Evolutionary conservation across 2,113 vertebrate species (phyloP), one percentile per base, ranked within the genome.

Genomic region (Antidorcas marsupialis): DNA sequence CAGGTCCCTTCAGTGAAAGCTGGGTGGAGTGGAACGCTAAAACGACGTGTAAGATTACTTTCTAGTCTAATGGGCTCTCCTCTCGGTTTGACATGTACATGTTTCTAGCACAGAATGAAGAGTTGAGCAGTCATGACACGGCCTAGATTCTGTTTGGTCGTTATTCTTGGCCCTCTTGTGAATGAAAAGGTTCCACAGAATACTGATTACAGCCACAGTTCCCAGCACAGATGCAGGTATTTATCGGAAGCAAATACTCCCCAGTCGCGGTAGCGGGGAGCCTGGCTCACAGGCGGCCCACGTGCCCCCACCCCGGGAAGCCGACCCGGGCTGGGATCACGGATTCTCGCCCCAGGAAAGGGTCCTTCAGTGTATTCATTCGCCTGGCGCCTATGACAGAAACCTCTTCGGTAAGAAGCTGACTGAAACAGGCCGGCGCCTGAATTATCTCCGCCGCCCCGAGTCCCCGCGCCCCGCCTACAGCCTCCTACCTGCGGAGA

Each of bases 401-500:
- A 55, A 96, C 62, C 36, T 25, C 50, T 89, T 36, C 11, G 33
- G 59, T 55, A 57, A 87, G 81, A 53, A 82, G 57, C 19, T 21
- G 23, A 83, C 50, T 28, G 47, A 50, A 39, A 59, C 13, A 50
- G 21, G 14, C 79, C 4, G 47, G 83, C 43, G 55, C 36, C 67
- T 30, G 45, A 45, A 76, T 71, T 27, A 33, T 39, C 33, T 60
- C 33, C n/a, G 43, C 16, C 87, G 43, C 25, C 87, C 87, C 13
- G 9, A 79, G n/a, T 83, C 33, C 93, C 95, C n/a, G 55, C 7
- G 67, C 71, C 92, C 91, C 53, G 28, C 36, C 83, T 11, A n/a
- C 33, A 52, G 84, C 53, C 64, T 89, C 98, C 95, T 99, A 99
- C 99, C 99, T 99, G 99, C 97, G 83, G 99, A 99, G 97, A 99